Evolutionary conservation across 2,888 invertebrate species (phyloP).

Genomic region (Nephrotoma guestfalica): DNA sequence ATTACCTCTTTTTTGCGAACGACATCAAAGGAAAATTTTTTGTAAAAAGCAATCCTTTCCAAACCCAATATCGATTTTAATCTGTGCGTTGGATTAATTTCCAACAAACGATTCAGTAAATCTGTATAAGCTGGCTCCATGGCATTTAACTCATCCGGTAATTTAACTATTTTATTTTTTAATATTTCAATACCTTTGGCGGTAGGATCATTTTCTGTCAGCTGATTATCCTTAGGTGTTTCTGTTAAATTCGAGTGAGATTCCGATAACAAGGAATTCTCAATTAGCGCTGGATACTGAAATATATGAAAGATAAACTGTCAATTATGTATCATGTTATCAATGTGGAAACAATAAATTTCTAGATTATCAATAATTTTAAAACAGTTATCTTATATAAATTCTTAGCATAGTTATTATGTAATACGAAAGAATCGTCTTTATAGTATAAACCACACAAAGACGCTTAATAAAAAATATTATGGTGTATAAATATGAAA

Average conservation of each 20-base stretch:
- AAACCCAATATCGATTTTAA: conserved; percentile 23
- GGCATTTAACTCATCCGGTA: conserved; percentile 18
- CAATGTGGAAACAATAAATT: neutral
- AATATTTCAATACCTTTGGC: neutral
- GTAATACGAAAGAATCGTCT: neutral
- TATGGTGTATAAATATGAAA: neutral
- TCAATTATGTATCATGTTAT: neutral
- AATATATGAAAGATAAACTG: neutral
- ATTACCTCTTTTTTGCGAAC: neutral
- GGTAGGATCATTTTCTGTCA: neutral
- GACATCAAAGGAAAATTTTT: conserved; percentile 14
- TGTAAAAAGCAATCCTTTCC: conserved; percentile 24
- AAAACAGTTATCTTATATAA: neutral
- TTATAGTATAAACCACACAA: neutral
- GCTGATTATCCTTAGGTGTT: neutral
- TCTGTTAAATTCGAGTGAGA: neutral
- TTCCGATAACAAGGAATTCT: neutral
- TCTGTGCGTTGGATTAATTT: conserved; percentile 20
- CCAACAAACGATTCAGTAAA: conserved; percentile 21
- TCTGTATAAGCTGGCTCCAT: conserved; percentile 19
- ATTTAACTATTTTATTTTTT: conserved; percentile 7
- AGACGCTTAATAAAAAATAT: neutral
- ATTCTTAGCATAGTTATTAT: neutral
- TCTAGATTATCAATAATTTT: neutral
- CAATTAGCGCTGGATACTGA: neutral